phyloP scores from a whole-genome alignment of 2,888 invertebrate genomes.

The Chorisops tibialis region DNA sequence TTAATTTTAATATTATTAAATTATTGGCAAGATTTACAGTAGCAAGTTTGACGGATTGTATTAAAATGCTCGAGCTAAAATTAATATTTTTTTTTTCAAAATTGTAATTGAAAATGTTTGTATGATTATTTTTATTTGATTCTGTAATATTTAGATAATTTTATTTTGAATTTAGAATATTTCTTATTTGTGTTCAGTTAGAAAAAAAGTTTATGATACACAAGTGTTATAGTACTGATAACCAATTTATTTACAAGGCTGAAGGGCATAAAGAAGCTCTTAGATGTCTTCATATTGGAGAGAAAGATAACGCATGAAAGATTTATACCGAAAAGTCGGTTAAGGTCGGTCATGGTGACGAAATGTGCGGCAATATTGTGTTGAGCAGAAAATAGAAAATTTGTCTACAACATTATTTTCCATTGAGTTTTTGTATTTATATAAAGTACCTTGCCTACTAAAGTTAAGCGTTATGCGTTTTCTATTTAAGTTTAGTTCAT shows the following conservation, averaged over 20 bases:
- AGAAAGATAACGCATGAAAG: not conserved
- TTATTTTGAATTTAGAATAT: not conserved
- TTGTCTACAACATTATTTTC: no score
- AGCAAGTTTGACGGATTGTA: not conserved
- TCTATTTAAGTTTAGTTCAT: not conserved
- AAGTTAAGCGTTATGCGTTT: not conserved
- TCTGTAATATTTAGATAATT: not conserved
- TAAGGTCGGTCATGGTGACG: no score
- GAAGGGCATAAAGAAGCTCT: not conserved
- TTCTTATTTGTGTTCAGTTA: not conserved
- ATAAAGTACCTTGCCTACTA: no score
- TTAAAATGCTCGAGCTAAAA: not conserved
- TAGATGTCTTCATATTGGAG: not conserved
- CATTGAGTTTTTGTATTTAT: no score
- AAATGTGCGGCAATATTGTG: no score
- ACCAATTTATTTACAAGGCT: constrained; percentile 11
- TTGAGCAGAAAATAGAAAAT: no score
- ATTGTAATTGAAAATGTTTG: not conserved
- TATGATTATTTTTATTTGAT: not conserved
- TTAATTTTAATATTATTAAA: not conserved
- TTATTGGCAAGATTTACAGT: not conserved
- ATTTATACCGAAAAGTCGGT: not conserved
- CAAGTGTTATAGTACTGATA: not conserved
- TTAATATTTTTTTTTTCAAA: constrained; percentile 1
- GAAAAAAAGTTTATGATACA: not conserved